A percentile compares a stretch with the other conserved stretches of the same genome.
Evolutionary conservation across 2,797 vertebrate genomes (phyloP).

Genomic region (Allochrocebus solatus): DNA sequence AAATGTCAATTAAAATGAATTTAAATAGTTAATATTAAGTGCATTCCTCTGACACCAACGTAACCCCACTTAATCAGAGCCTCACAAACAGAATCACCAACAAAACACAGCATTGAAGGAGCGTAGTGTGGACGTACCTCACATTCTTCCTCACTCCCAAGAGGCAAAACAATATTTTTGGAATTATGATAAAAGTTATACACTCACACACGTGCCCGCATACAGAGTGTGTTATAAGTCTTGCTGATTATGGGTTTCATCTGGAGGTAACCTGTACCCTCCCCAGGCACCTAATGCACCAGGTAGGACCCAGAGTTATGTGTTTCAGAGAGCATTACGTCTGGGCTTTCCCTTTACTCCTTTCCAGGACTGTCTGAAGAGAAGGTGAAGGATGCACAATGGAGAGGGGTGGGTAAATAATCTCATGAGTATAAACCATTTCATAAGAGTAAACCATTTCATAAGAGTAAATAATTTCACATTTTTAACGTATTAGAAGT

Average conservation of each 20-base stretch:
- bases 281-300: neutral
- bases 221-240: neutral
- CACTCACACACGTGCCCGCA: rapidly evolving
- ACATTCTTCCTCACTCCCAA: neutral
- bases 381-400: neutral
- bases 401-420: neutral
- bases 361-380: neutral
- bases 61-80: neutral
- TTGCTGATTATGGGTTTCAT: neutral
- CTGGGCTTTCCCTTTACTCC: neutral
- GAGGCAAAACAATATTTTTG: neutral
- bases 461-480: neutral
- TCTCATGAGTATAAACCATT: neutral
- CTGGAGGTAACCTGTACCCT: neutral
- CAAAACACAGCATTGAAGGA: neutral
- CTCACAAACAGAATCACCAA: neutral
- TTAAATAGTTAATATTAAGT: neutral
- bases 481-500: neutral
- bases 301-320: rapidly evolving
- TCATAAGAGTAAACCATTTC: neutral
- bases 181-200: neutral
- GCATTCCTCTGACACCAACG: neutral
- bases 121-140: rapidly evolving
- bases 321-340: rapidly evolving
- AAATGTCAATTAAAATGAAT: neutral